phyloP scores from a whole-genome alignment of 2,113 vertebrate genomes.

The Chlorocebus sabaeus region DNA sequence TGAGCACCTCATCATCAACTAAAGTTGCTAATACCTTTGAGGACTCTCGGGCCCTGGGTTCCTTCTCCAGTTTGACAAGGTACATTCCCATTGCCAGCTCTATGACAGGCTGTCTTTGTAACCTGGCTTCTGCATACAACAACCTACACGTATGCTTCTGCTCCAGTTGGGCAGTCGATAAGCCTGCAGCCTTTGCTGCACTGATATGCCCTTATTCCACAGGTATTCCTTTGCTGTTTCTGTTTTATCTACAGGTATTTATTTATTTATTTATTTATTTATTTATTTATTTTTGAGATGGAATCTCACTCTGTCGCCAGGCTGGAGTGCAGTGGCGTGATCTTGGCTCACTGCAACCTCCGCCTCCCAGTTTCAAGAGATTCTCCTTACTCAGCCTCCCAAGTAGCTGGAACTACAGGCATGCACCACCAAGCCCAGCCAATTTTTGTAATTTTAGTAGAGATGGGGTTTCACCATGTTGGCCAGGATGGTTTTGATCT shows the following conservation, averaged over 20 bases:
- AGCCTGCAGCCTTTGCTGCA: not conserved
- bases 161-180: fast-evolving
- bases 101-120: not conserved
- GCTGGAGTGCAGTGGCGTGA: too few species aligned
- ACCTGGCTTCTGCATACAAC: not conserved
- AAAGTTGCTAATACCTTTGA: not conserved
- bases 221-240: not conserved
- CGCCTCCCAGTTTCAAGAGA: too few species aligned
- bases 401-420: too few species aligned
- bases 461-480: too few species aligned
- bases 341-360: too few species aligned
- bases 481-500: too few species aligned
- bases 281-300: too few species aligned
- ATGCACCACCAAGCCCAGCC: too few species aligned
- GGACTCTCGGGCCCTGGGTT: not conserved
- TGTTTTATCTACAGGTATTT: not conserved
- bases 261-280: too few species aligned
- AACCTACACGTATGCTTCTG: not conserved
- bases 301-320: too few species aligned
- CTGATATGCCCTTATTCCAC: not conserved
- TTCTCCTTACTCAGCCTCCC: too few species aligned
- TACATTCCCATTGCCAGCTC: not conserved
- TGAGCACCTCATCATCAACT: not conserved
- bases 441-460: too few species aligned
- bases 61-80: not conserved